A percentile compares a stretch with the other conserved stretches of the same genome.
Conservation (phyloP, 92 coral and sea anemone species). For the Actinostola sp. region DNA sequence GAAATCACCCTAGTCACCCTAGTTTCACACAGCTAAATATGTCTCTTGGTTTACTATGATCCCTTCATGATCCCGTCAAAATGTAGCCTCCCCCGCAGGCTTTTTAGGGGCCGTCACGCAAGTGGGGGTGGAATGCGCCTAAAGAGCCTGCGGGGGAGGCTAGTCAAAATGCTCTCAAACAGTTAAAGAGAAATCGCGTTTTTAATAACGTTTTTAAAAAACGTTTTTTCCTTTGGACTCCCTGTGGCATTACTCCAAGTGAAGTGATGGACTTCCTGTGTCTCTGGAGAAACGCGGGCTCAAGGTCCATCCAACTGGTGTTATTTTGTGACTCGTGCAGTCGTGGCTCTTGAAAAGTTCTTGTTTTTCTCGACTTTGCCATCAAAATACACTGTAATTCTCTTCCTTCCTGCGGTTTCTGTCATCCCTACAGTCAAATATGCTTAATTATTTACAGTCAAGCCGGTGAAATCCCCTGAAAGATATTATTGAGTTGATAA, state of each 20-base stretch:
- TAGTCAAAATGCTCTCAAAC: not conserved
- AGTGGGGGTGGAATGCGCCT: no score
- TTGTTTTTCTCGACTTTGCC: not conserved
- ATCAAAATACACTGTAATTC: not conserved
- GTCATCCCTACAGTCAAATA: not conserved
- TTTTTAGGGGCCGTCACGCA: no score
- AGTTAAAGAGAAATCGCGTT: not conserved
- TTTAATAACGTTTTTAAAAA: no score
- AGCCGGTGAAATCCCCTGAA: not conserved
- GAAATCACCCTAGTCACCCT: no score
- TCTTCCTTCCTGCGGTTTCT: not conserved
- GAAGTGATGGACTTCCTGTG: slow-evolving; percentile 18
- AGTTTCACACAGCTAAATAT: no score
- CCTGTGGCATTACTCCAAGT: not conserved
- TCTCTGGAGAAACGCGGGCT: slow-evolving; percentile 6
- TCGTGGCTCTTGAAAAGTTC: not conserved
- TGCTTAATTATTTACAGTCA: not conserved
- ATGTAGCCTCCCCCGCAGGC: no score
- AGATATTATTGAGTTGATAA: not conserved
- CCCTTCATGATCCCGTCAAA: no score
- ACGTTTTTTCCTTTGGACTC: not conserved
- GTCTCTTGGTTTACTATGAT: no score
- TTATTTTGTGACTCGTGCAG: slow-evolving; percentile 7
- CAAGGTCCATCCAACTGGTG: slow-evolving; percentile 24
- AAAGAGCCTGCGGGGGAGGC: not conserved